A percentile compares a stretch with the other conserved stretches of the same genome.
These are phyloP conservation scores for Peromyscus californicus DNA, from an alignment of 2,113 vertebrate genomes.

Conservation along the genomic window DNA sequence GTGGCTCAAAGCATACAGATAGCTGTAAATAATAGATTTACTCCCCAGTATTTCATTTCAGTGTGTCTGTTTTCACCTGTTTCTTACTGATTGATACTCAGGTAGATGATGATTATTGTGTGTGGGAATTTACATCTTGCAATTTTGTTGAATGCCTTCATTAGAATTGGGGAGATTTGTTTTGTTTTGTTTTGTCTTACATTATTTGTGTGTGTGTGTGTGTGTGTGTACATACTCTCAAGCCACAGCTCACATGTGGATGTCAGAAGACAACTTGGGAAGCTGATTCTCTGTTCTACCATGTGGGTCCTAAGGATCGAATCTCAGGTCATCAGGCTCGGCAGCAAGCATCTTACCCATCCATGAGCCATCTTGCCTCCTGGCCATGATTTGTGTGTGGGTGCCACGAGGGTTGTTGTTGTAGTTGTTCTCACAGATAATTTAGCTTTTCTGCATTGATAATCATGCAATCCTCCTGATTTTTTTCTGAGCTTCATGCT, in stretches of 20 bases:
- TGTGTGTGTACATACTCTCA: not conserved
- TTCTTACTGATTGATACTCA: conserved; percentile 12
- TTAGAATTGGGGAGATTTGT: not conserved
- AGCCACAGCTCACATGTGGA: not conserved
- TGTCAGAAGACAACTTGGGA: not conserved
- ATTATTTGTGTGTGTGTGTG: not conserved
- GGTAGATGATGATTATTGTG: not conserved
- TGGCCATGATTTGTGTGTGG: not conserved
- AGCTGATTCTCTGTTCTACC: not conserved
- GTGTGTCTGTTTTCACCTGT: not conserved
- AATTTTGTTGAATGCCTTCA: not conserved
- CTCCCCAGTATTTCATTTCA: not conserved
- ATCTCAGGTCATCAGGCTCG: not conserved
- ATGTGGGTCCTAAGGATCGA: not conserved
- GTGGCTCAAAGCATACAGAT: not conserved
- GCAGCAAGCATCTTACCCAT: not conserved
- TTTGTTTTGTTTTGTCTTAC: not conserved
- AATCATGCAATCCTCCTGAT: not conserved
- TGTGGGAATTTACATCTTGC: not conserved
- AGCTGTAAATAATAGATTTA: not conserved
- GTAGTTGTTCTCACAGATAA: not conserved
- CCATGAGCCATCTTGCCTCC: not conserved
- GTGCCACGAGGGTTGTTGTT: not conserved
- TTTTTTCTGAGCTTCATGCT: not conserved
- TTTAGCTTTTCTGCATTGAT: not conserved